Percentiles rank a stretch among this genome's conserved stretches.
Conservation (phyloP, 1,140 invertebrate genomes). For the Drosophila subobscura region DNA sequence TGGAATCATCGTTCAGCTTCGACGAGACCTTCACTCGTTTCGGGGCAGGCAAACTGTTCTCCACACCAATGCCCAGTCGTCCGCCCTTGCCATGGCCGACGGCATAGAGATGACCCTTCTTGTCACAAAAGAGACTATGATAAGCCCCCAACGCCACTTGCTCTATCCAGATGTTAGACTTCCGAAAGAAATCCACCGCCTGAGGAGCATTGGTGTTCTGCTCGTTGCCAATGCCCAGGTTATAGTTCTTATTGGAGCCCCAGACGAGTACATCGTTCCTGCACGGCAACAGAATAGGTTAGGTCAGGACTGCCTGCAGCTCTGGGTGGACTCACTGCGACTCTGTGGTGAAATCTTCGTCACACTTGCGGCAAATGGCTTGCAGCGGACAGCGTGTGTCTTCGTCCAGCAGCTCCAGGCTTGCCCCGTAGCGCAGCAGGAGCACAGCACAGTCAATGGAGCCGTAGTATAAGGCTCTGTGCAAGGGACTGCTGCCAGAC, state of each 20-base stretch:
- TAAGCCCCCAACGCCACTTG: constrained; percentile 86
- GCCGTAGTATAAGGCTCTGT: constrained; percentile 89
- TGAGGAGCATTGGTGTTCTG: constrained; percentile 64
- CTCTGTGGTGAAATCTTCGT: constrained; percentile 22
- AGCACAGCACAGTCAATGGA: constrained; percentile 86
- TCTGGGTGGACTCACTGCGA: constrained; percentile 52
- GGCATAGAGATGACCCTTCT: constrained; percentile 85
- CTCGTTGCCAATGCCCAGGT: constrained; percentile 85
- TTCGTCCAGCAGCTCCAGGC: constrained; percentile 69
- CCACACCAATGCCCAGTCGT: constrained; percentile 86
- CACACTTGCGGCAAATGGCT: constrained; percentile 65
- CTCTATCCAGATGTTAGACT: constrained; percentile 76
- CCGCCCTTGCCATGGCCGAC: constrained; percentile 90
- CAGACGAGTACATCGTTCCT: constrained; percentile 86
- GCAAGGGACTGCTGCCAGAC: constrained; percentile 89
- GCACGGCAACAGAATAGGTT: not conserved
- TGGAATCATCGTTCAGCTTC: constrained; percentile 79
- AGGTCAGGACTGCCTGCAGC: not conserved
- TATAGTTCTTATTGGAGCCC: constrained; percentile 90
- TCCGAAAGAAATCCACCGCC: constrained; percentile 78
- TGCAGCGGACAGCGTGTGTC: constrained; percentile 72
- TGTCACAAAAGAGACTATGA: constrained; percentile 87
- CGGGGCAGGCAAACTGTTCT: constrained; percentile 86
- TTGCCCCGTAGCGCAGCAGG: constrained; percentile 85
- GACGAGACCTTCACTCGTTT: constrained; percentile 84